A percentile compares a stretch with the other conserved stretches of the same genome.
phyloP scores from a whole-genome alignment of 1,140 invertebrate genomes.

The Ceratina japonica region DNA sequence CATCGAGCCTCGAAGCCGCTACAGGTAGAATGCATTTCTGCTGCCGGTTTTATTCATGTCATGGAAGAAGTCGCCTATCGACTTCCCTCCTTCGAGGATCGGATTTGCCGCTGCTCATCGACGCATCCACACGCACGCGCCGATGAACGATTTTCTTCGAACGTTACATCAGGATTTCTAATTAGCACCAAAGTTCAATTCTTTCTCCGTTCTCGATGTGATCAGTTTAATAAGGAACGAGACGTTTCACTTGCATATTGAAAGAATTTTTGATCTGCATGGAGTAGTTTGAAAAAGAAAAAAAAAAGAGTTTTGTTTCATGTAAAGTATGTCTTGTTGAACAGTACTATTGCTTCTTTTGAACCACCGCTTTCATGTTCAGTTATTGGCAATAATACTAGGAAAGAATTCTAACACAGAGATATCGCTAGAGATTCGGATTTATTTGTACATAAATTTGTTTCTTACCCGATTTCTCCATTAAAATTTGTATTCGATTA shows the following conservation, averaged over 20 bases:
- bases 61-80: constrained; percentile 48
- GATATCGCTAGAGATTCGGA: background rate
- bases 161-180: constrained; percentile 32
- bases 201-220: constrained; percentile 2
- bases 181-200: constrained; percentile 41
- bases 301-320: too few relatives aligned
- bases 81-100: constrained; percentile 35
- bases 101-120: constrained; percentile 5
- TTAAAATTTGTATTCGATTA: background rate
- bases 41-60: constrained; percentile 44
- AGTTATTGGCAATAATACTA: background rate
- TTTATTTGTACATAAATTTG: background rate
- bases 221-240: constrained; percentile 17
- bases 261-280: background rate
- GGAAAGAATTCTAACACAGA: background rate
- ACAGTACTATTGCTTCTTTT: too few relatives aligned
- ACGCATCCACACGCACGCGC: background rate
- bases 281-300: too few relatives aligned
- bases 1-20: constrained; percentile 9
- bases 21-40: constrained; percentile 13
- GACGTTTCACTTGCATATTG: background rate
- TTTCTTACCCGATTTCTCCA: background rate
- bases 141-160: constrained; percentile 12
- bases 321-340: too few relatives aligned
- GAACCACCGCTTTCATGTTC: too few relatives aligned